Evolutionary conservation across 2,113 vertebrate genomes (phyloP), one percentile per base, ranked within the genome.

Genomic region (Lontra canadensis): DNA sequence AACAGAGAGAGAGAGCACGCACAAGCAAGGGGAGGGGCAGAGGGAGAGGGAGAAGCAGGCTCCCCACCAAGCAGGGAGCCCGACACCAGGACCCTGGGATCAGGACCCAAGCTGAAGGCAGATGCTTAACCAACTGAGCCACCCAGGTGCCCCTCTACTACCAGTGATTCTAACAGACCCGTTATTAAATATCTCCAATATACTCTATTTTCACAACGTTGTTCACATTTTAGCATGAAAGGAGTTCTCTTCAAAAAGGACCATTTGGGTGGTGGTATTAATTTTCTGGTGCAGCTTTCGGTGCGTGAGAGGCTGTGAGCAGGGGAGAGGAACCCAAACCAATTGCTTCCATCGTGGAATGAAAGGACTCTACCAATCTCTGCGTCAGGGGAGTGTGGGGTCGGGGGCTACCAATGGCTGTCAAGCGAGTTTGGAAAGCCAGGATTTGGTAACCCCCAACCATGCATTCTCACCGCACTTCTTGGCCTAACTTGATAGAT

Each of bases 401-500:
- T 34, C 88, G 80, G 57, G 7, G 7, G 49, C 21, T 93, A 36
- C 88, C 65, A 88, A 93, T 59, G 94, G 88, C 71, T 94, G 95
- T 97, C 95, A 96, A 94, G 74, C 29, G 73, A 47, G 82, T 95
- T 97, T 86, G 67, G 86, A 95, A 96, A 97, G 95, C 78, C 94
- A 97, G 86, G 82, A 94, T 96, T 90, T 96, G 74, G 90, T 91
- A 65, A 95, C 82, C 93, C 84, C 79, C 73, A 95, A 83, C 59
- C 89, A 89, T 39, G 69, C 73, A 67, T 93, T 97, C 97, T 97
- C 82, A 96, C 20, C 82, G 82, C 57, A 97, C 97, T 97, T 95
- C 93, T 97, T 96, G 83, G 93, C 52, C 94, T 97, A 83, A 97
- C 61, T 96, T 97, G 97, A 96, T 94, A 98, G 96, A 98, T 97